Base-by-base conservation (phyloP, 2,888 invertebrate species). In the Cataglyphis albicans region DNA sequence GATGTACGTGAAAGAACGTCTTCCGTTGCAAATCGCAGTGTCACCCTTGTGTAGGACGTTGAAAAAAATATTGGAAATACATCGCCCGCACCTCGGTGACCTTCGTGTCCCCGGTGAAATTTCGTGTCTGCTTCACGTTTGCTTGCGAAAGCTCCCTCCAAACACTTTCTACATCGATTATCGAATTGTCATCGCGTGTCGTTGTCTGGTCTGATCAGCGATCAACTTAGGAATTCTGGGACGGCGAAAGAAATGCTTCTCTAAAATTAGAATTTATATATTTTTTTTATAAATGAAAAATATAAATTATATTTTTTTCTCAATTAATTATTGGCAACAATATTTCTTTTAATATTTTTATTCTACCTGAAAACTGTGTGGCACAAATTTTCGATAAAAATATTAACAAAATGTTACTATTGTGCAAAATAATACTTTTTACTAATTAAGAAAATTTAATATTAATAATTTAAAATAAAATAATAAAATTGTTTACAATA, bases 31-130 rank as follows among this genome's bases (percentile, higher is more conserved):
- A 76, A 41, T 12, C 41, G 57, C 10, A 15, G 3, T 10, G n/a
- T 55, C 9, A 5, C 25, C 59, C 44, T 44, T 44, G 25, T 59
- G 21, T 4, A 18, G 29, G 7, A 18, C 35, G 35, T 72, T 7
- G 35, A 61, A 72, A 76, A 76, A 80, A 70, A 68, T 80, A 80
- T 80, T 35, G 78, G 44, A 72, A 78, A 80, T 80, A 59, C 21
- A 59, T 68, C 21, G 67, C 15, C 3, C 48, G 35, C 74, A 48
- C 21, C 29, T 67, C 44, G 41, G 18, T 5, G 44, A 18, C 35
- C 78, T 70, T 61, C 35, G 72, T 59, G n/a, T 18, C 59, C 59
- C 18, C 35, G 7, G 78, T 72, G 70, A 80, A 80, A 80, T 70
- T 80, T 80, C 78, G 44, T 44, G 78, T 44, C 59, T 48, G 59